Evolutionary conservation across 2,797 vertebrate genomes (phyloP), one percentile per base, ranked within the genome.

Genomic region (Acomys russatus): DNA sequence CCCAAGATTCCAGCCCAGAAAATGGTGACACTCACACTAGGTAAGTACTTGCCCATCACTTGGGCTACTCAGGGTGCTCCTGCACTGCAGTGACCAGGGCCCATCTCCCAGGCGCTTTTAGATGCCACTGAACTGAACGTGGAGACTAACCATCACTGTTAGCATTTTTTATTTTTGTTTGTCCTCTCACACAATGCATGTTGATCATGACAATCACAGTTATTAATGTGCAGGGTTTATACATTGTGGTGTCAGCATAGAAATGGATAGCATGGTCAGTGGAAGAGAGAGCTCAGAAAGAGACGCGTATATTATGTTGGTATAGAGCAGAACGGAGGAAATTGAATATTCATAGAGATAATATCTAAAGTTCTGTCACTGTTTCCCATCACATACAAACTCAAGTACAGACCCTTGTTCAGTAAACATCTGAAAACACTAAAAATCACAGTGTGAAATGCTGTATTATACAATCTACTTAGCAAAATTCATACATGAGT

Each of bases 201-300:
- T 35, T 44, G 22, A 74, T 22, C 35, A 9, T 83, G 18, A 64
- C 80, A 14, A 44, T 44, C 35, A 44, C 12, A 83, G 10, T 92
- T 90, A 68, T 68, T 90, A 84, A 91, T 93, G 28, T 91, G 33
- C 70, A 90, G 33, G 33, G 66, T 86, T 77, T 59, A 94, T n/a
- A n/a, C 74, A 28, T 1, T 35, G 3, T 79, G 12, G 1, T 74
- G 18, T 59, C 80, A 33, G 28, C 79, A 14, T 82, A 35, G 35
- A 44, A 64, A 70, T 78, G 38, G 20, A 5, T 38, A 88, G 12
- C 63, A 90, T 79, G 77, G 64, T 51, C 25, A 88, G 0, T 49
- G 35, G 44, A 92, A 73, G 59, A 61, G 38, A 93, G 88, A 83
- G 15, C 51, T 92, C 90, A 87, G 79, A 82, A 89, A 63, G 56